Base-by-base conservation (phyloP, 1,140 invertebrate genomes). In the Penaeus chinensis region DNA sequence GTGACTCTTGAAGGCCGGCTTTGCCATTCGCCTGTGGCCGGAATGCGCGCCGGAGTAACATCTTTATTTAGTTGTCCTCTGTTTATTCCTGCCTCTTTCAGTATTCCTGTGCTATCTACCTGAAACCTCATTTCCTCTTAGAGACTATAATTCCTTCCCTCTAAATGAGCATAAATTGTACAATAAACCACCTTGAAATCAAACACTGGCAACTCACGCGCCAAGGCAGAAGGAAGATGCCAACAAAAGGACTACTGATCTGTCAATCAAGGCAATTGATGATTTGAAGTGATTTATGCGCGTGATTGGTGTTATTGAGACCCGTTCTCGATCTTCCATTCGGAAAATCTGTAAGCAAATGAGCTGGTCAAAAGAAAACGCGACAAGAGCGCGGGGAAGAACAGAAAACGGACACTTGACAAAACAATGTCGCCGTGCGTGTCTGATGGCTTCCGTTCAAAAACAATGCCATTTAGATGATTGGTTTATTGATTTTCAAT, bases 221-320 rank as follows among this genome's bases (percentile, higher is more conserved):
- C 24, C n/a, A 24, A 0, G 42, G 13, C 84, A 71, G 62, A 63
- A 71, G 62, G 84, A 86, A 82, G 85, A 82, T 86, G 84, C 54
- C 82, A 69, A 87, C 85, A 87, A 87, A 74, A 76, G 79, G 27
- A 63, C 54, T 66, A 61, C 65, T 63, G 85, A 82, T 87, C 79
- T 82, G 85, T 87, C 85, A 82, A 87, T 87, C 85, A 87, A 18
- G 85, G 65, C 85, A 87, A 62, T 87, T 54, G 85, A 87, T 27
- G 85, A 87, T 32, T 76, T 87, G 65, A 87, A 87, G 78, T 87
- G 85, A 87, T 87, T 87, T 87, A 87, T 87, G 79, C 85, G 85
- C 85, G 79, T 87, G 85, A 82, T 87, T 87, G 85, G 85, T 87
- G 85, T 74, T 87, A 87, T 87, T 87, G 85, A 82, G 81, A 78